These are phyloP conservation scores for Pygoscelis antarcticus DNA, from an alignment of 2,113 vertebrate species.

Conservation along the genomic window DNA sequence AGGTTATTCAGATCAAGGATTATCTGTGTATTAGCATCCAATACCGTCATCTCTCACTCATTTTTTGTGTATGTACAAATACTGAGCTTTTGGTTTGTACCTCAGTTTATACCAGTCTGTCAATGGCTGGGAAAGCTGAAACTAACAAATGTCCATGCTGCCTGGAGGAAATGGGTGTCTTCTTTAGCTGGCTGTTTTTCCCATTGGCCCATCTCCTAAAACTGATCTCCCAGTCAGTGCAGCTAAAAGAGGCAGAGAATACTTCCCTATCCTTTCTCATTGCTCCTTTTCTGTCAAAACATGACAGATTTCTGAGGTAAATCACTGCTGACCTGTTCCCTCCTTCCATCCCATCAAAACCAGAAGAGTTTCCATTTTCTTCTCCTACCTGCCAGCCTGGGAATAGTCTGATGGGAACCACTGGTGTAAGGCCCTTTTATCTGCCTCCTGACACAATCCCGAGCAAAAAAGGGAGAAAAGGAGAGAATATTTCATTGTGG, in stretches of 20 bases:
- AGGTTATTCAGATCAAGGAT: neutral
- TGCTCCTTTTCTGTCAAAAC: neutral
- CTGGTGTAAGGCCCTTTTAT: neutral
- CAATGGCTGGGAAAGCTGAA: neutral
- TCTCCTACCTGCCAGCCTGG: neutral
- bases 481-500: neutral
- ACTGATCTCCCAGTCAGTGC: neutral
- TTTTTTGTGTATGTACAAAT: neutral
- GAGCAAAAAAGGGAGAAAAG: neutral
- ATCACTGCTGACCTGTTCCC: neutral
- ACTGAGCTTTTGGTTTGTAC: neutral
- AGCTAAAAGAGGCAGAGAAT: neutral
- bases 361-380: neutral
- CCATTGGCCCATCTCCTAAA: accelerated
- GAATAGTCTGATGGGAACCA: neutral
- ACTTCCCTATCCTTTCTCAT: neutral
- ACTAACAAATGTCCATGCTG: neutral
- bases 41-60: neutral
- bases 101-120: neutral
- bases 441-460: neutral
- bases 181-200: neutral
- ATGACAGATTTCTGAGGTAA: neutral
- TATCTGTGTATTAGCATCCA: neutral
- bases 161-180: neutral
- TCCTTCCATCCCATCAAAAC: neutral